Evolutionary conservation across 2,888 invertebrate species (phyloP), one percentile per base, ranked within the genome.

Genomic region (Stratiomys singularior): DNA sequence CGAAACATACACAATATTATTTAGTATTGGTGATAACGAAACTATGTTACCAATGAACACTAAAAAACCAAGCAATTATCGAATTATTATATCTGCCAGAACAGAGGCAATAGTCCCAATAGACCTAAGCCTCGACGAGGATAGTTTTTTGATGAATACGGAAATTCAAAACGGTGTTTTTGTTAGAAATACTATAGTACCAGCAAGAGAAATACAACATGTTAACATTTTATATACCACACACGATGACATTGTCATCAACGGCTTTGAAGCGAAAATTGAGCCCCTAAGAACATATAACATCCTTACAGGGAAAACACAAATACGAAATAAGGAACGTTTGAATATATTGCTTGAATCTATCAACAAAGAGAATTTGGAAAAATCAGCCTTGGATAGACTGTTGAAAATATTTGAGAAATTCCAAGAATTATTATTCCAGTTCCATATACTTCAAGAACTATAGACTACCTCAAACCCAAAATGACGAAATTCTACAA

Each of bases 141-240:
- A 79, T 18, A 78, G 76, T 25, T 46, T 77, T 9, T 27, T 78
- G 9, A n/a, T 76, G 0, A 72, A 71, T 27, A 28, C 74, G 13
- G 72, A 79, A 71, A 71, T 79, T 18, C 18, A 58, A 27, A 27
- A 76, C 15, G 64, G 71, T 21, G 66, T 74, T 21, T 78, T 76
- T 30, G 23, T 67, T 37, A 71, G 56, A 44, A 78, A 76, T 21
- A 37, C 76, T 7, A 78, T 78, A 18, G 37, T 78, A 46, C 63
- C 46, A 5, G 69, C 64, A 37, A 37, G 76, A 1, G 67, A 67
- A 4, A n/a, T 15, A n/a, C 30, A 11, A 0, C 76, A 76, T 52
- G 15, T 78, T 46, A 63, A 76, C 21, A 23, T 78, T 28, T 15
- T 78, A 0, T 64, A 78, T n/a, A 52, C 63, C 28, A 76, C 63